Conservation (phyloP, 2,113 vertebrate genomes). For the Megaceryle maxima region DNA sequence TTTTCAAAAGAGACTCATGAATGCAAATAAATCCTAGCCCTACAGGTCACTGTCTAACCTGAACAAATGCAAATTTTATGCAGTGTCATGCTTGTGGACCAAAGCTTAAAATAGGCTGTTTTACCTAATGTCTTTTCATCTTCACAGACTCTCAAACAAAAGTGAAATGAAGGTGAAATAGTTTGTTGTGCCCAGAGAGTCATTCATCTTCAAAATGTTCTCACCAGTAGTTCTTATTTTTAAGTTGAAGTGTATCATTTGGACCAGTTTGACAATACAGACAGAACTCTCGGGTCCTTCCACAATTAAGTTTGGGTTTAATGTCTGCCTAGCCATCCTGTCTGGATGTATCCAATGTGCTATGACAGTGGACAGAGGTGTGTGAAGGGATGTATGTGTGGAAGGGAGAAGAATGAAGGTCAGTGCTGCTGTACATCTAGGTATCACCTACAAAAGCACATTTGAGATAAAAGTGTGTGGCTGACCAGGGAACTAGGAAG, state of each 20-base stretch:
- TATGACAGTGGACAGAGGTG: fast-evolving
- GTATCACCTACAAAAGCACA: neutral
- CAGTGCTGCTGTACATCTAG: neutral
- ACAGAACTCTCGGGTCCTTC: neutral
- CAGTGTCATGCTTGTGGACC: neutral
- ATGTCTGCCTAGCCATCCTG: neutral
- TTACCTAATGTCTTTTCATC: neutral
- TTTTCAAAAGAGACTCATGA: neutral
- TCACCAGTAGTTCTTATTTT: neutral
- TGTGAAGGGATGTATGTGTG: fast-evolving
- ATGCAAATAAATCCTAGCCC: neutral
- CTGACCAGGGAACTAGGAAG: neutral
- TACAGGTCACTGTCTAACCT: neutral
- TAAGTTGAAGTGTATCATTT: neutral
- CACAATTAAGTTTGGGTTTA: neutral
- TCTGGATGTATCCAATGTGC: neutral
- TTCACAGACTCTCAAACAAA: neutral
- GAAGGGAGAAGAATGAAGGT: neutral
- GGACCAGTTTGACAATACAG: neutral
- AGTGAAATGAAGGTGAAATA: neutral
- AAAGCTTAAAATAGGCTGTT: neutral
- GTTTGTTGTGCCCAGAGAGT: neutral
- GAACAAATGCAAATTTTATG: neutral
- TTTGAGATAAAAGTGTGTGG: neutral
- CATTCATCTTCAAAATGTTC: neutral